Percentiles rank a stretch among this genome's conserved stretches.
Conservation (phyloP, 2,797 vertebrate genomes). For the Scarus forsteni region DNA sequence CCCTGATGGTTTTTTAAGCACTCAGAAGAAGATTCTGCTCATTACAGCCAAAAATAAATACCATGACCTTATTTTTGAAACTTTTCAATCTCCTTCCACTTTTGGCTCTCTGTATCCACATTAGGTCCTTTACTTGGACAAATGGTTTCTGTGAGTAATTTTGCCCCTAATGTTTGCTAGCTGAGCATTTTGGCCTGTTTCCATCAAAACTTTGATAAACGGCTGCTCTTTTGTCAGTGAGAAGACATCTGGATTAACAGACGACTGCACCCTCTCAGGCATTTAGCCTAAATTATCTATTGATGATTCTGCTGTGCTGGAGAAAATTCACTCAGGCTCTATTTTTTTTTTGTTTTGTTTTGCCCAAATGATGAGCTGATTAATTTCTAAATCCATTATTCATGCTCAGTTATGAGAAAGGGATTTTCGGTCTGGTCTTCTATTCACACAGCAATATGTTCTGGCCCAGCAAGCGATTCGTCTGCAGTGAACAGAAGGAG, state of each 20-base stretch:
- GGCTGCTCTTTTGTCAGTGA: not conserved
- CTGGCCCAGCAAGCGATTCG: conserved; percentile 23
- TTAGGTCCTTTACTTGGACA: not conserved
- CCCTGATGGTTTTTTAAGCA: too few species aligned
- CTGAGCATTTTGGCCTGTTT: not conserved
- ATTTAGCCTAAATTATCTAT: conserved; percentile 10
- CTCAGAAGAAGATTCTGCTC: too few species aligned
- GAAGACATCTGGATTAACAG: not conserved
- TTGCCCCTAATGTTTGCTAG: not conserved
- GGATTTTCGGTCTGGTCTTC: conserved; percentile 19
- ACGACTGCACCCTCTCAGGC: not conserved
- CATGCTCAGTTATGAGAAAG: conserved; percentile 57
- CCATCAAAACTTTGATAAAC: not conserved
- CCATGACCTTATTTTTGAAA: not conserved
- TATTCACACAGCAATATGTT: conserved; percentile 61
- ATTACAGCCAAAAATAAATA: too few species aligned
- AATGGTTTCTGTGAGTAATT: not conserved
- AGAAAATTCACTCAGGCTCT: conserved; percentile 2
- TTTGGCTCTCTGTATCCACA: not conserved
- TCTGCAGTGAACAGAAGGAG: conserved; percentile 20
- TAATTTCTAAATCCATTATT: conserved; percentile 66
- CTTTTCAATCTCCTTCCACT: too few species aligned
- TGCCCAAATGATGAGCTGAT: conserved; percentile 52
- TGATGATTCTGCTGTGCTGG: conserved; percentile 13
- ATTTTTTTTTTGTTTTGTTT: conserved; percentile 8